These are phyloP conservation scores for Gryon sp. DNA, from an alignment of 1,140 invertebrate genomes.

Conservation along the genomic window DNA sequence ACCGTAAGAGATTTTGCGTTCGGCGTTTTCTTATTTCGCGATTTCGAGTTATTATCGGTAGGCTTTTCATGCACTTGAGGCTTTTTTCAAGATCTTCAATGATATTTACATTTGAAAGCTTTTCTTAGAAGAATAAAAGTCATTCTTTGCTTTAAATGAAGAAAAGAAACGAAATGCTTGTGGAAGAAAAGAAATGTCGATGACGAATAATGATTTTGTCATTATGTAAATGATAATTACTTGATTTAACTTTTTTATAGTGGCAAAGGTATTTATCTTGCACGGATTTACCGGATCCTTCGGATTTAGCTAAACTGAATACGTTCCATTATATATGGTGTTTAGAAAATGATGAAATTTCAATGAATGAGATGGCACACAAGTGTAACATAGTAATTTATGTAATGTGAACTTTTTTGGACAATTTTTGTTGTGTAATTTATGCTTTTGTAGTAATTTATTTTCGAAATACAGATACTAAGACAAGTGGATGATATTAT, in stretches of 20 bases:
- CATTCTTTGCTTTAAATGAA: no score
- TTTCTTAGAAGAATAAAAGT: no score
- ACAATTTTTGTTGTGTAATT: slow-evolving; percentile 1
- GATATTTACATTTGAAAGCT: no score
- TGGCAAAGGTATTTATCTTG: slow-evolving; percentile 83
- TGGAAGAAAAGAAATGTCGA: no score
- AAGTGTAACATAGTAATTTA: slow-evolving; percentile 69
- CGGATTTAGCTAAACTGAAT: slow-evolving; percentile 80
- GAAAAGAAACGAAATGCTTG: no score
- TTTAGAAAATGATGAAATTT: slow-evolving; percentile 75
- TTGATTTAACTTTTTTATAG: slow-evolving; percentile 69
- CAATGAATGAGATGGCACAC: slow-evolving; percentile 70
- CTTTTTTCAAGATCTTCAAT: not conserved
- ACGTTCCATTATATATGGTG: slow-evolving; percentile 83
- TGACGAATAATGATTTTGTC: no score
- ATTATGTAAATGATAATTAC: no score
- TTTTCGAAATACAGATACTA: slow-evolving; percentile 76
- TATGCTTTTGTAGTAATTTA: slow-evolving; percentile 9
- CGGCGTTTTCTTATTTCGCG: slow-evolving; percentile 14
- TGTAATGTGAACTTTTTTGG: slow-evolving; percentile 60
- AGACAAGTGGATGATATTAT: slow-evolving; percentile 77
- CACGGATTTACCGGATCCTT: slow-evolving; percentile 83
- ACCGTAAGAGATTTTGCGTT: slow-evolving; percentile 31
- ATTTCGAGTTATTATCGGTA: slow-evolving; percentile 14
- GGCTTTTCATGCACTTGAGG: not conserved